A percentile compares a stretch with the other conserved stretches of the same genome.
Conservation (phyloP, 2,888 invertebrate genomes). For the Hyalella azteca region DNA sequence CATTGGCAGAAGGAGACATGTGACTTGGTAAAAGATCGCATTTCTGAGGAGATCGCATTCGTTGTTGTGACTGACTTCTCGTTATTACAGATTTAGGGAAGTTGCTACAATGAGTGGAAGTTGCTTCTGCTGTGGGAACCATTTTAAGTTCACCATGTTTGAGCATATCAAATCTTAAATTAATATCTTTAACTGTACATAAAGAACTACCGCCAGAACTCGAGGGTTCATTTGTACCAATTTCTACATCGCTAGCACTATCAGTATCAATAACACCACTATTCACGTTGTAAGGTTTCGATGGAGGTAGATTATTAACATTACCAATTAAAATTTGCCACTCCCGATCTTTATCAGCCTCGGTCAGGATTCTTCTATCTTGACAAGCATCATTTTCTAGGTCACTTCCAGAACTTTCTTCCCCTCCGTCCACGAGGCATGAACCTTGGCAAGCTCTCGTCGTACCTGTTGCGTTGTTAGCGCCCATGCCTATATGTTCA, state of each 20-base stretch:
- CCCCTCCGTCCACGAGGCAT: neutral
- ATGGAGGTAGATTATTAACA: constrained; percentile 39
- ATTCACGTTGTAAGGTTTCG: constrained; percentile 33
- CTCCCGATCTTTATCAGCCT: constrained; percentile 50
- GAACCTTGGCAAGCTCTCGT: neutral
- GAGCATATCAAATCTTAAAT: constrained; percentile 19
- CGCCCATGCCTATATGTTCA: neutral
- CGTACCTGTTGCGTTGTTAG: neutral
- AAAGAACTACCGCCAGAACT: constrained; percentile 14
- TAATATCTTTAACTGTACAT: constrained; percentile 27
- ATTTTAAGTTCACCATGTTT: constrained; percentile 16
- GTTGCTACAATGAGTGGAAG: neutral
- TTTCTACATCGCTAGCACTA: constrained; percentile 37
- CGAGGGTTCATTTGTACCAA: constrained; percentile 22
- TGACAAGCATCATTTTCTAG: constrained; percentile 4
- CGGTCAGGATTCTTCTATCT: constrained; percentile 11
- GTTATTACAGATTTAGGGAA: neutral
- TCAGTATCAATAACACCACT: constrained; percentile 39
- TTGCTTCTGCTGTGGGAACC: neutral
- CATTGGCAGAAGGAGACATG: constrained; percentile 32
- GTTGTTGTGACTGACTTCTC: constrained; percentile 9
- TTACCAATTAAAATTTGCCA: constrained; percentile 58
- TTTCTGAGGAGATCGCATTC: constrained; percentile 17
- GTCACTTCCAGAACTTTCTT: constrained; percentile 25
- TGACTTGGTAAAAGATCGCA: neutral